phyloP scores from a whole-genome alignment of 2,888 invertebrate genomes.

The Eupsilia transversa region DNA sequence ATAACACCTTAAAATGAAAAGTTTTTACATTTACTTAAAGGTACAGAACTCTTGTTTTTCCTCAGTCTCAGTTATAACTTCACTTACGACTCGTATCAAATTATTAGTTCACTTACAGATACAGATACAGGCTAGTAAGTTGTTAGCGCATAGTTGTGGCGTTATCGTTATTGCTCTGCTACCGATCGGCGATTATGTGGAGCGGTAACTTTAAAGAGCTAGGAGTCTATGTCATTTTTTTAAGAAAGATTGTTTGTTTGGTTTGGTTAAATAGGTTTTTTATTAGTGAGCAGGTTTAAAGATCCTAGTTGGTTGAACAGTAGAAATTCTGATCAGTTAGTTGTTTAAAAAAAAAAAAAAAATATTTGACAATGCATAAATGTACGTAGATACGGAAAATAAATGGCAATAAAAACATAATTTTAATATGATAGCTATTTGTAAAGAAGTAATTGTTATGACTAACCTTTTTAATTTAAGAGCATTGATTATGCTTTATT shows the following conservation, averaged over 20 bases:
- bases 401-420: not conserved
- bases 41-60: too few relatives aligned
- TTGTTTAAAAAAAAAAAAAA: not conserved
- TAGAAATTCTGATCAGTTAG: not conserved
- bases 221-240: not conserved
- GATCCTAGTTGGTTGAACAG: not conserved
- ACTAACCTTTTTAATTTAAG: not conserved
- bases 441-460: not conserved
- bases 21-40: too few relatives aligned
- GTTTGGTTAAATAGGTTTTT: not conserved
- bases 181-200: not conserved
- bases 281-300: not conserved
- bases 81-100: not conserved
- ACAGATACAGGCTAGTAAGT: not conserved
- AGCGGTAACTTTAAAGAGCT: not conserved
- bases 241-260: too few relatives aligned
- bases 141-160: conserved; percentile 27
- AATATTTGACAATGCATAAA: not conserved
- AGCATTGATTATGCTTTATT: not conserved
- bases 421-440: not conserved
- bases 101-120: conserved; percentile 1
- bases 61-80: too few relatives aligned
- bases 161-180: not conserved
- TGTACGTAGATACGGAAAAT: not conserved
- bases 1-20: too few relatives aligned